Evolutionary conservation across 2,797 vertebrate species (phyloP).

Genomic region (Otolemur crassicaudatus): DNA sequence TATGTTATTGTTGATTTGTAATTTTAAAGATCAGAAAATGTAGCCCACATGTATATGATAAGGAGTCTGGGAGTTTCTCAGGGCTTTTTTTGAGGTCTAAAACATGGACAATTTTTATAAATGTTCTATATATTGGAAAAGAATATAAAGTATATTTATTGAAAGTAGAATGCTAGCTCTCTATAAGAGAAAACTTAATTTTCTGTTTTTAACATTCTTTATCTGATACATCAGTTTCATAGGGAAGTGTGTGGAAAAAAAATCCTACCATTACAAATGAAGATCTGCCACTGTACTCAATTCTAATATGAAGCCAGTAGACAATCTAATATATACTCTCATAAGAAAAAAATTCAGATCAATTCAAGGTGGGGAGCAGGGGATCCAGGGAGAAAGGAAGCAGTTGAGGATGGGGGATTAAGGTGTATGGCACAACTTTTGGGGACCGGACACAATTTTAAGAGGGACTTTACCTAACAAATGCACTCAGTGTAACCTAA

Average conservation of each 20-base stretch:
- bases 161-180: background rate
- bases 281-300: background rate
- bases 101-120: slow-evolving; percentile 23
- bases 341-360: too few relatives aligned
- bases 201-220: slow-evolving; percentile 4
- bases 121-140: background rate
- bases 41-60: background rate
- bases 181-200: background rate
- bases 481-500: too few relatives aligned
- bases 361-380: too few relatives aligned
- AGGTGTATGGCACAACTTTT: too few relatives aligned
- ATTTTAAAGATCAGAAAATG: slow-evolving; percentile 44
- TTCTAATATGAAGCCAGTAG: too few relatives aligned
- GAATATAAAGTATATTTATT: background rate
- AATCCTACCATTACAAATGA: background rate
- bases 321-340: too few relatives aligned
- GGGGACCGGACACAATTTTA: too few relatives aligned
- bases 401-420: too few relatives aligned
- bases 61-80: background rate
- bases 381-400: too few relatives aligned
- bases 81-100: slow-evolving; percentile 23
- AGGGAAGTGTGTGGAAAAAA: background rate
- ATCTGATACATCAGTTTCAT: slow-evolving; percentile 19
- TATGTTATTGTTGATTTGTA: background rate
- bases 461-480: too few relatives aligned